Base-by-base conservation (phyloP, 2,888 invertebrate genomes). In the Drosophila antonietae region DNA sequence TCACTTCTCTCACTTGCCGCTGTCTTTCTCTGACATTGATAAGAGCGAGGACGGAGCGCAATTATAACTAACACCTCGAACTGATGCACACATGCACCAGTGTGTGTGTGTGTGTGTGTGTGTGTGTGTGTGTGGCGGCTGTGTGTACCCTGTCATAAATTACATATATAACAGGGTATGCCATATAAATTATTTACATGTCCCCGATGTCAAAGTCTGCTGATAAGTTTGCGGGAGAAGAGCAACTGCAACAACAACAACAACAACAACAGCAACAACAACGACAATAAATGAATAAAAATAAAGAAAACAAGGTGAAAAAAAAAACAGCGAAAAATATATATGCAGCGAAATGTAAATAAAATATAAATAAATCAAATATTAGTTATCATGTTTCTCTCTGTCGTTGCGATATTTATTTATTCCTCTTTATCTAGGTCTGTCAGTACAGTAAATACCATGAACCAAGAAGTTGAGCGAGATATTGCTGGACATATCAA, bases 131-230 rank as follows among this genome's bases (percentile, higher is more conserved):
- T 68, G 51, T 72, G 20, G 5, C 4, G 5, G 28, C 31, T 61
- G 58, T 56, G 72, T 78, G 73, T 76, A 76, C 63, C 73, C 70
- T 73, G 71, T 72, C 87, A 88, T 88, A 84, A 88, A 88, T 88
- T 86, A 84, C 79, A 81, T 68, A 78, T 73, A 86, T 67, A 88
- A 80, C 83, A 83, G 75, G 70, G 83, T 83, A 88, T 81, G 87
- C 75, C 83, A 81, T 86, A 84, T 84, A 84, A 84, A 84, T 87
- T 84, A 84, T 84, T 84, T 84, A 84, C 89, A 84, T 84, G 87
- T 86, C 89, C 84, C 81, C 83, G 81, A 84, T 84, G 83, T 83
- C 84, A 83, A 83, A 75, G 73, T 80, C 75, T 81, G 81, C 84
- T 88, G 84, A 84, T 84, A 88, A 84, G 64, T 64, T 59, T 49